A percentile compares a stretch with the other conserved stretches of the same genome.
Evolutionary conservation across 1,140 invertebrate species (phyloP).

Genomic region (Leucophenga varia): DNA sequence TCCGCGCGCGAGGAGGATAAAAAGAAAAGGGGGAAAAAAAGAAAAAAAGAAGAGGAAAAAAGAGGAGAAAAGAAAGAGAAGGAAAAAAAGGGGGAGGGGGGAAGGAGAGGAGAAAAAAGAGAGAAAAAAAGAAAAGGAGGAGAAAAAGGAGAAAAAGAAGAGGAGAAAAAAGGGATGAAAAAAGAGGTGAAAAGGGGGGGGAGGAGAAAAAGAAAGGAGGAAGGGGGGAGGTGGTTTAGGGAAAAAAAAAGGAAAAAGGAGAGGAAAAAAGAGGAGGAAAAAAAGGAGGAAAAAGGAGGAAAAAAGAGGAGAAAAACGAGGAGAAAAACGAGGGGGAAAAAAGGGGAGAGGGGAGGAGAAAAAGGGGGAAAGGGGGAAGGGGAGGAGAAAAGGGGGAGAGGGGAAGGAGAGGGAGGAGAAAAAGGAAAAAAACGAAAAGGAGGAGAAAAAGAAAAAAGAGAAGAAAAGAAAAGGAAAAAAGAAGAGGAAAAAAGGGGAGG

Average conservation of each 20-base stretch:
- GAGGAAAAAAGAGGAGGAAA: constrained; percentile 2
- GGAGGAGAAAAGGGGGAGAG: background rate
- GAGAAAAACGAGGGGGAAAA: background rate
- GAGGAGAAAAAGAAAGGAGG: background rate
- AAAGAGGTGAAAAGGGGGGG: background rate
- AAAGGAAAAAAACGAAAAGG: background rate
- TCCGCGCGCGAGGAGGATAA: background rate
- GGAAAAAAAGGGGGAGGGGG: background rate
- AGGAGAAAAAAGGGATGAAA: background rate
- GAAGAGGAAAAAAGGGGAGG: too few species aligned
- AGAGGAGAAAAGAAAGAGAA: background rate
- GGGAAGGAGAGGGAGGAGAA: background rate
- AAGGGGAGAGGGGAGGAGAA: background rate
- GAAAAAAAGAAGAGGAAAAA: background rate
- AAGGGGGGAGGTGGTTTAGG: background rate
- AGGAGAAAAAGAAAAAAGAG: background rate
- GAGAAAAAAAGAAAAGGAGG: background rate
- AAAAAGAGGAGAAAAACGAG: too few species aligned
- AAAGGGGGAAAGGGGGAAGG: background rate
- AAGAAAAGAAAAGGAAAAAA: too few species aligned
- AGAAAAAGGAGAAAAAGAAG: background rate
- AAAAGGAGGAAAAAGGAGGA: background rate
- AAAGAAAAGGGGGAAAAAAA: background rate
- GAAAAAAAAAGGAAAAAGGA: background rate
- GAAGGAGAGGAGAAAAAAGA: background rate